Conservation (phyloP, 2,113 vertebrate genomes). For the Aleadryas rufinucha region DNA sequence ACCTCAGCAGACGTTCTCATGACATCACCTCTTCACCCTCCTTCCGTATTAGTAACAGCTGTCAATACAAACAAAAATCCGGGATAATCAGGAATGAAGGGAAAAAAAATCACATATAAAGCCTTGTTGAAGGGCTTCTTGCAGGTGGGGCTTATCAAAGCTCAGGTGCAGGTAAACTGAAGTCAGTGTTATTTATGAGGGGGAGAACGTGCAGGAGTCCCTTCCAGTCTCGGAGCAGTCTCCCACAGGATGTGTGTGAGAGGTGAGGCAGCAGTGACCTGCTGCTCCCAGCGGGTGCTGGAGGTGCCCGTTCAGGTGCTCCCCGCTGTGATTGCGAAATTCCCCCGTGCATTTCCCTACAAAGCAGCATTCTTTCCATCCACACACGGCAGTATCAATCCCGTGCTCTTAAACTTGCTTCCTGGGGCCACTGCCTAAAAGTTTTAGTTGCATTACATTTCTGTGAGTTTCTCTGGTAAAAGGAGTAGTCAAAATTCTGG, state of each 20-base stretch:
- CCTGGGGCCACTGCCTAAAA: conserved; percentile 37
- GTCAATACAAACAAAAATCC: not conserved
- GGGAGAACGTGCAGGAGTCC: no score
- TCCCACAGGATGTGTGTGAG: not conserved
- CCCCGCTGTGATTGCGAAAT: conserved; percentile 69
- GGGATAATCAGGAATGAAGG: not conserved
- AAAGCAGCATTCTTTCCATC: conserved; percentile 71
- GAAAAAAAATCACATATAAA: not conserved
- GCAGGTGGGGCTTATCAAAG: not conserved
- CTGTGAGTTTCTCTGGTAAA: not conserved
- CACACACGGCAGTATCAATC: conserved; percentile 62
- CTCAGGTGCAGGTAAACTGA: not conserved
- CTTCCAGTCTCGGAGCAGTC: not conserved
- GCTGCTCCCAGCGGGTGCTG: conserved; percentile 34
- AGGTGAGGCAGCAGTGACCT: not conserved
- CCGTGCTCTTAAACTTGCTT: conserved; percentile 51
- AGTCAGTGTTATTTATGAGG: not conserved
- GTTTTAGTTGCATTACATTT: not conserved
- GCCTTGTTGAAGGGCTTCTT: not conserved
- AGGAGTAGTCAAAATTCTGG: not conserved
- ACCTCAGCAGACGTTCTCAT: not conserved
- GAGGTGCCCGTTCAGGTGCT: conserved; percentile 66
- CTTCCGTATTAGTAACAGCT: not conserved
- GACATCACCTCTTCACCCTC: not conserved
- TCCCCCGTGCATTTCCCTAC: conserved; percentile 66